These are phyloP conservation scores for Yasuhikotakia modesta DNA, from an alignment of 2,797 vertebrate genomes.

Conservation along the genomic window DNA sequence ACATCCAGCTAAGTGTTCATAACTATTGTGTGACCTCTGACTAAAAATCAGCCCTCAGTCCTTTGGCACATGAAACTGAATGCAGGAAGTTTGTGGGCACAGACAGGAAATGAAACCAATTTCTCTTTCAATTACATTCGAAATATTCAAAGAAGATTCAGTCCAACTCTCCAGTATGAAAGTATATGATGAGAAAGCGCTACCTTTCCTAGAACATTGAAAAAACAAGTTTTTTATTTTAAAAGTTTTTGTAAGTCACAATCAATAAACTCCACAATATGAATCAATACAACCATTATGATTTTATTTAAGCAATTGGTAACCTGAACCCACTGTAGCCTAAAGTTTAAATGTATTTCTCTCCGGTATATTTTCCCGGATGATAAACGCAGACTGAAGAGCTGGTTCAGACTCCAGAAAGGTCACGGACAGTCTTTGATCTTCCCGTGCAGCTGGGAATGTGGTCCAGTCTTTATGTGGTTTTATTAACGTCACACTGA, in stretches of 20 bases:
- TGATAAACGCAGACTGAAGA: not conserved
- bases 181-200: not conserved
- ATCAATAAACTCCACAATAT: no score
- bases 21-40: slow-evolving; percentile 13
- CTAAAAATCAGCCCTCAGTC: not conserved
- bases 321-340: not conserved
- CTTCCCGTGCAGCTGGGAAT: slow-evolving; percentile 56
- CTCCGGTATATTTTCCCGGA: slow-evolving; percentile 8
- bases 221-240: no score
- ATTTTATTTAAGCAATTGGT: no score
- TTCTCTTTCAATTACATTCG: not conserved
- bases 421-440: slow-evolving; percentile 44
- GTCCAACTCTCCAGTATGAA: not conserved
- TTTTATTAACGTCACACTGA: slow-evolving; percentile 47
- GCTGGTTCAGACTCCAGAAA: slow-evolving; percentile 1
- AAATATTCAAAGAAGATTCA: slow-evolving; percentile 8
- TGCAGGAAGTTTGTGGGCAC: slow-evolving; percentile 8
- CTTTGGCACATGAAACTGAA: slow-evolving; percentile 5
- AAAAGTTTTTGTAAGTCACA: no score
- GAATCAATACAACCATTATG: no score
- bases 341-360: not conserved
- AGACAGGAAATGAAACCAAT: not conserved
- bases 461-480: slow-evolving; percentile 46
- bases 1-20: slow-evolving; percentile 15
- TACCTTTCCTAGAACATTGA: no score